Percentiles rank a stretch among this genome's conserved stretches.
Evolutionary conservation across 2,888 invertebrate genomes (phyloP).

Genomic region (Temnothorax unifasciatus): DNA sequence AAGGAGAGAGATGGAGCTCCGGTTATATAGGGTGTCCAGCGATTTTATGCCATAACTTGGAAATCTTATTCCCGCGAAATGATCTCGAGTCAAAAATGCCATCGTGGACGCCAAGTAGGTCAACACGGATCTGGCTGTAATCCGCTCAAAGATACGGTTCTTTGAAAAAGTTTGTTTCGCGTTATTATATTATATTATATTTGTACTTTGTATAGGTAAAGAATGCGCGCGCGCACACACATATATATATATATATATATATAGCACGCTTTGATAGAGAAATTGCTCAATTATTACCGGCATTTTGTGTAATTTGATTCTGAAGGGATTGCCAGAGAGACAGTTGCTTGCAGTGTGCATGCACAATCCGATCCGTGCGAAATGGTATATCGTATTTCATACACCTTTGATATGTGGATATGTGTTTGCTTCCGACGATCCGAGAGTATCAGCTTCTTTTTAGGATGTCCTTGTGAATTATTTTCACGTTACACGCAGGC

Average conservation of each 20-base stretch:
- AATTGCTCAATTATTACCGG: slow-evolving; percentile 29
- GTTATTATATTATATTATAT: slow-evolving; percentile 27
- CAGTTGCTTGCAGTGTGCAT: neutral
- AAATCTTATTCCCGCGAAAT: slow-evolving; percentile 40
- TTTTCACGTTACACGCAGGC: slow-evolving; percentile 15
- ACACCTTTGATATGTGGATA: slow-evolving; percentile 16
- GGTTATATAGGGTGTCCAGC: slow-evolving; percentile 33
- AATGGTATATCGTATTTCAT: slow-evolving; percentile 32
- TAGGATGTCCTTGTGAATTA: neutral
- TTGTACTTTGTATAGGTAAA: neutral
- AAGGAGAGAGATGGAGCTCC: neutral
- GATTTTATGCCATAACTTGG: slow-evolving; percentile 46
- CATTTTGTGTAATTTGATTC: slow-evolving; percentile 7
- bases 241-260: no score
- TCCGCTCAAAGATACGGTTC: slow-evolving; percentile 3
- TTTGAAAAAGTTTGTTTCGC: slow-evolving; percentile 1
- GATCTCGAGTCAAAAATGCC: slow-evolving; percentile 36
- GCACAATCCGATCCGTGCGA: slow-evolving; percentile 15
- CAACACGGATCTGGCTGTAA: slow-evolving; percentile 6
- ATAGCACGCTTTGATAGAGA: neutral
- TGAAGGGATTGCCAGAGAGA: neutral
- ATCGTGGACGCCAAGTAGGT: slow-evolving; percentile 23
- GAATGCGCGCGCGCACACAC: neutral
- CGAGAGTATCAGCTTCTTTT: slow-evolving; percentile 7
- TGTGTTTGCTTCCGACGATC: slow-evolving; percentile 13